phyloP scores from a whole-genome alignment of 1,140 invertebrate species.

The Caerostris darwini region DNA sequence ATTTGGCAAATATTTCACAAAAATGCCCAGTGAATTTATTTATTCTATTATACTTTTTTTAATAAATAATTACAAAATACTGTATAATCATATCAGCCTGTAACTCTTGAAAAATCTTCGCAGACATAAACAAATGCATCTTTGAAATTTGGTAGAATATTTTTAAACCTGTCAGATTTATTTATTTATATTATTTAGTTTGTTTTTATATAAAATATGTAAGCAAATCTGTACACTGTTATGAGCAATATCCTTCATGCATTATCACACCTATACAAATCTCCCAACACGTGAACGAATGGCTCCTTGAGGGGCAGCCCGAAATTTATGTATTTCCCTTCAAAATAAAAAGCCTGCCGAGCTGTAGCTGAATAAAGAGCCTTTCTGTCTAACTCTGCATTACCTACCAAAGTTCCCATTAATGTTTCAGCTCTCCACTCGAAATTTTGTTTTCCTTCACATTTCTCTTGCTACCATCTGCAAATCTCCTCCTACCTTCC shows the following conservation, averaged over 20 bases:
- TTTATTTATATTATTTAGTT: no score
- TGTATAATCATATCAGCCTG: no score
- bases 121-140: no score
- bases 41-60: no score
- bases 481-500: conserved; percentile 37
- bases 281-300: neutral
- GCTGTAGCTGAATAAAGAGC: conserved; percentile 25
- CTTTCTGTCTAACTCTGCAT: conserved; percentile 44
- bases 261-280: neutral
- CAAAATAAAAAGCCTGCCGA: conserved; percentile 24
- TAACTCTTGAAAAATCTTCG: no score
- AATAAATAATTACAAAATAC: no score
- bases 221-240: neutral
- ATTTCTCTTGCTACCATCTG: conserved; percentile 48
- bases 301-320: neutral
- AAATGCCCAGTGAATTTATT: no score
- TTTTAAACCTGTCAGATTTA: no score
- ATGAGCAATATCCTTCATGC: neutral
- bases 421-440: conserved; percentile 54
- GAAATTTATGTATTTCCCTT: conserved; percentile 37
- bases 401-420: conserved; percentile 66
- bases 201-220: no score
- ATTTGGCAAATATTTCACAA: no score
- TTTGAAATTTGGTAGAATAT: no score
- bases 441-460: conserved; percentile 41